These are phyloP conservation scores for Empidonax alnorum DNA, from an alignment of 2,113 vertebrate species.

Conservation along the genomic window DNA sequence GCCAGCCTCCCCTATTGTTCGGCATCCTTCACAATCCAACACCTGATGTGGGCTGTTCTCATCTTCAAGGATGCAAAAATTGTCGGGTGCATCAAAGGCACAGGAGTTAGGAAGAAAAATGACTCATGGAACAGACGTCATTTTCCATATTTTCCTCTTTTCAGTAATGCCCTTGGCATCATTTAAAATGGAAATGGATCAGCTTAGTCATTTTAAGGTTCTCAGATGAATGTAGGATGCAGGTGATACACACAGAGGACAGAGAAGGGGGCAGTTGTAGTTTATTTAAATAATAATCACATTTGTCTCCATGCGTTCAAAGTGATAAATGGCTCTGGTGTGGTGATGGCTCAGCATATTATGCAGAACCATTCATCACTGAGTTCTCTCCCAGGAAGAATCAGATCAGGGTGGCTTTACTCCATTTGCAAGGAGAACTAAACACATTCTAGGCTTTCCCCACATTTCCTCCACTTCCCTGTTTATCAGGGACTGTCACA, in stretches of 20 bases:
- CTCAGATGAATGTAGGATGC: slow-evolving; percentile 9
- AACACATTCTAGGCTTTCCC: background rate
- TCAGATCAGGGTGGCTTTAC: slow-evolving; percentile 49
- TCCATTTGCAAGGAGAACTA: slow-evolving; percentile 31
- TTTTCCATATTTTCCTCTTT: background rate
- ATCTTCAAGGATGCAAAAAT: background rate
- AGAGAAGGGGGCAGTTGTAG: slow-evolving; percentile 37
- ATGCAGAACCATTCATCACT: slow-evolving; percentile 70
- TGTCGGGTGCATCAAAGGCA: slow-evolving; percentile 20
- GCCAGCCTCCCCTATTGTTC: background rate
- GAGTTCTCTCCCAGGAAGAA: slow-evolving; percentile 60
- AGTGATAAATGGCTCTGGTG: slow-evolving; percentile 67
- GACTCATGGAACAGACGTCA: background rate
- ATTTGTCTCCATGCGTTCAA: slow-evolving; percentile 49
- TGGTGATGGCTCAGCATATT: slow-evolving; percentile 72
- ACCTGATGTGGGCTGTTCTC: background rate
- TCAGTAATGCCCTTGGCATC: background rate
- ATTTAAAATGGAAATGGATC: slow-evolving; percentile 31
- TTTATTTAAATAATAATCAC: slow-evolving; percentile 72
- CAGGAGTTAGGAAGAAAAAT: background rate
- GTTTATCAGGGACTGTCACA: background rate
- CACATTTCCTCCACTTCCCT: background rate
- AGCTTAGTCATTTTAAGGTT: slow-evolving; percentile 21
- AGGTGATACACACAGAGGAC: slow-evolving; percentile 1
- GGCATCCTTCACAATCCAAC: background rate